phyloP scores from a whole-genome alignment of 92 coral and sea anemone species.

The Paramuricea clavata region DNA sequence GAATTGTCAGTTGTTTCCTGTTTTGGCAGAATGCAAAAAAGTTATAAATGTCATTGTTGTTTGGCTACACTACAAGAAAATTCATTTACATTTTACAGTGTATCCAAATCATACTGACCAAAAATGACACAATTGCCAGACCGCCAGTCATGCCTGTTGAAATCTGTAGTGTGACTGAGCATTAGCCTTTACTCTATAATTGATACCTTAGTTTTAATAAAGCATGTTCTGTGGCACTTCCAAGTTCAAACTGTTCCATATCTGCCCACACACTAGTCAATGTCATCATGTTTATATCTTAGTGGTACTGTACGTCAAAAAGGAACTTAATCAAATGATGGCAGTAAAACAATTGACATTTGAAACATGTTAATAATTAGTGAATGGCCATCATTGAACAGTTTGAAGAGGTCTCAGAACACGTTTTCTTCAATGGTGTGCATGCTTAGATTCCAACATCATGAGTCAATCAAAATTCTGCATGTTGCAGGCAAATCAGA shows the following conservation, averaged over 20 bases:
- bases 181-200: neutral
- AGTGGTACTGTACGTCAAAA: neutral
- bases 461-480: conserved; percentile 31
- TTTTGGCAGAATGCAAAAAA: too few relatives aligned
- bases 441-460: conserved; percentile 25
- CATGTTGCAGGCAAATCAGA: conserved; percentile 35
- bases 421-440: conserved; percentile 19
- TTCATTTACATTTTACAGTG: neutral
- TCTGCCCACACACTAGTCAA: conserved; percentile 20
- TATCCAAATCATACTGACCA: conserved; percentile 20
- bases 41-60: conserved; percentile 4
- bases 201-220: neutral
- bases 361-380: neutral
- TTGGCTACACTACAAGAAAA: neutral
- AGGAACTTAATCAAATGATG: conserved; percentile 4
- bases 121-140: too few relatives aligned
- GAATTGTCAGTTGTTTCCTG: too few relatives aligned
- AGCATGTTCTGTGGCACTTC: neutral
- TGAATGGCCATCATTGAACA: conserved; percentile 4
- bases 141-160: too few relatives aligned
- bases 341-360: conserved; percentile 12
- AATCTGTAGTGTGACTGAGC: too few relatives aligned
- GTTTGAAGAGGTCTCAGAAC: conserved; percentile 13
- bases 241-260: neutral
- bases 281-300: neutral